Base-by-base conservation (phyloP, 2,797 vertebrate species). In the Myotis findleyi region DNA sequence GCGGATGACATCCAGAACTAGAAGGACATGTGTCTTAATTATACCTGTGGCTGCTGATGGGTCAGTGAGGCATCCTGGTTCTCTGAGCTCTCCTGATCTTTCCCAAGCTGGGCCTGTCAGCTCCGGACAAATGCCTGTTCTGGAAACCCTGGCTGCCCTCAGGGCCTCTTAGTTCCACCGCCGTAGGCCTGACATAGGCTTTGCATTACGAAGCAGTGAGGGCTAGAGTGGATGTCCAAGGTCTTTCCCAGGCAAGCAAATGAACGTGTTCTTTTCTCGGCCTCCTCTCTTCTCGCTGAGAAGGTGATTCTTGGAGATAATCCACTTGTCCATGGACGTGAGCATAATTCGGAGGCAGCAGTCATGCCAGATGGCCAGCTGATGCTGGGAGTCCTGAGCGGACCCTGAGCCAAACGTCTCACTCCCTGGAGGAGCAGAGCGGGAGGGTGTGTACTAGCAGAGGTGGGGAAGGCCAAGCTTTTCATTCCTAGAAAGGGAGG, bases 311-410 rank as follows among this genome's bases (percentile, higher is more conserved):
- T 89, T 96, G 93, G 94, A 91, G 86, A 80, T 41, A 57, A 81
- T 88, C 82, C 94, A 88, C 86, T 91, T 86, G 73, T 72, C 94
- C 14, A 16, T 2, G 47, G 92, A 87, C 0, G 4, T 72, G 89
- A 80, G 76, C 62, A 41, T 71, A 47, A 93, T 81, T 73, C 85
- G 55, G 92, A 95, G 81, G 79, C 91, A 86, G 96, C 73, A 79
- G 85, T 72, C 12, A 62, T 21, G 76, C 95, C 90, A 95, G 94
- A 94, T 94, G 96, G 96, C 87, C 89, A n/a, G 69, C 89, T 93
- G 66, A 36, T 41, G 41, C 79, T 59, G 59, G 76, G 79, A 91
- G 87, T 69, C 89, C 83, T 44, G 59, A 80, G 57, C 83, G 4
- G 25, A 36, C 64, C 18, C 75, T 53, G 82, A 89, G 94, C 93